Evolutionary conservation across 2,113 vertebrate genomes (phyloP), one percentile per base, ranked within the genome.

Genomic region (Opisthocomus hoazin): DNA sequence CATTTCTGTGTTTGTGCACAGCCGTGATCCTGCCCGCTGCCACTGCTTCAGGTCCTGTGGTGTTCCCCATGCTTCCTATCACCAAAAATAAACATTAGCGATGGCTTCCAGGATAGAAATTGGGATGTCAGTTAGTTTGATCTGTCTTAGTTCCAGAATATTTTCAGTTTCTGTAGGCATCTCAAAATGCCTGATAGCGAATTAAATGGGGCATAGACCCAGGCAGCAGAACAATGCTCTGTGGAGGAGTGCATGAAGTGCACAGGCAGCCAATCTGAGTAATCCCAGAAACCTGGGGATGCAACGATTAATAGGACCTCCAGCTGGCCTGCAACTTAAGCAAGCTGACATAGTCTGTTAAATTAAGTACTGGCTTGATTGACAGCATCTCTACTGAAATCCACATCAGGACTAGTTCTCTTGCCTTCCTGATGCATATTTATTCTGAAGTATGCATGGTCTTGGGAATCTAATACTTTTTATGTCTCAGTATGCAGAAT

Each of bases 331-430:
- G 53, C 43, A 76, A 43, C 16, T 87, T 82, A 24, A 91, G 39
- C 43, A 60, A 79, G 19, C 84, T 91, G 70, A 79, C 74, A 90
- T 36, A 87, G 27, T 79, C 70, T 95, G 30, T 87, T 82, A 65
- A 82, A 89, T 97, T 92, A 84, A 94, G 56, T 90, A 43, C 18
- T 61, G 15, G 5, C 41, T 75, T 89, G 87, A 94, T 23, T 87
- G 93, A 73, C 60, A 88, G 20, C 48, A 39, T 58, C 58, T 64
- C 56, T 56, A 46, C 73, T 56, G 80, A 91, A 87, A 78, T 79
- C 65, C 32, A 66, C 81, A 87, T 68, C 65, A 71, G 60, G 54
- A 53, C 29, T 27, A n/a, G 48, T 76, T 88, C 51, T 83, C 0
- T n/a, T 91, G 81, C 51, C 34, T 80, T 78, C 37, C 66, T 89